Base-by-base conservation (phyloP, 1,140 invertebrate species). In the Hycleus cichorii region DNA sequence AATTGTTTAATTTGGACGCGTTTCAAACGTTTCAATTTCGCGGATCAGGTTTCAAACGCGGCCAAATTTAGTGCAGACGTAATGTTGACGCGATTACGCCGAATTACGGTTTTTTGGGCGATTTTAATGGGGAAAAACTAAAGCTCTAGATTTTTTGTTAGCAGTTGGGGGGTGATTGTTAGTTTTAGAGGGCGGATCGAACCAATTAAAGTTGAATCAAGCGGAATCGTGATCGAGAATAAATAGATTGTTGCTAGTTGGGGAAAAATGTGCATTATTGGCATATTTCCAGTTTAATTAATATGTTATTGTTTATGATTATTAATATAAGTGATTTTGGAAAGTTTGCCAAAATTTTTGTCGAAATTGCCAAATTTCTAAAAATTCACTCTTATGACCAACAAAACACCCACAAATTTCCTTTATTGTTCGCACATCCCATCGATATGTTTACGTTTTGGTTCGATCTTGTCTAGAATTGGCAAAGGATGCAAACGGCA, bases 401-500 rank as follows among this genome's bases (percentile, higher is more conserved):
- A 9, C 46, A 47, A 47, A 26, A 32, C 18, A 10, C 26, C 7
- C 26, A 4, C 24, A 12, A 24, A 12, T 47, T 3, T 32, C 32
- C 32, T 32, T 32, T 32, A 32, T 4, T 7, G 32, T 32, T 32
- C 32, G 7, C 32, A 47, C n/a, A 47, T 18, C 8, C 5, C 40
- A 10, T 3, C 40, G 11, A 42, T 42, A 7, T 9, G 3, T 11
- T 4, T 42, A 4, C 40, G 3, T n/a, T 12, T 4, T n/a, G 9
- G 40, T n/a, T 11, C 40, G 40, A 42, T 42, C 9, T 10, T 8
- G 9, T 11, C 40, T n/a, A 42, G 10, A 42, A 42, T 60, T 59
- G 42, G 57, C 44, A 39, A 24, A 46, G 56, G 66, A 70, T 64
- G 69, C 18, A 18, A 72, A 69, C 71, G 67, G 66, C 64, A 74